A percentile compares a stretch with the other conserved stretches of the same genome.
Evolutionary conservation across 2,888 invertebrate genomes (phyloP).

Genomic region (Pristionchus mayeri): DNA sequence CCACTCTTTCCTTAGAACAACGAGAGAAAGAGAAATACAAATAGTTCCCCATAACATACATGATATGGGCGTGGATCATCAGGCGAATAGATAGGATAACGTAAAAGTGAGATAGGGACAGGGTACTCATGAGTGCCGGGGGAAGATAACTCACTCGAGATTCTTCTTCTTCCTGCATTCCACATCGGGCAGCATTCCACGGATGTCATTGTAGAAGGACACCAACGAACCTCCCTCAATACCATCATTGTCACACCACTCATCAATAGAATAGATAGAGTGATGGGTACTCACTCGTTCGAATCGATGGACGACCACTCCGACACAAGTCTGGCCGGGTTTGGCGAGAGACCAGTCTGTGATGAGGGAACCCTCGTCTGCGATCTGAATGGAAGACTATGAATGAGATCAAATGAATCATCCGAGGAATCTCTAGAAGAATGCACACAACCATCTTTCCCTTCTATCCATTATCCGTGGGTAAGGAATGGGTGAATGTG

Average conservation of each 20-base stretch:
- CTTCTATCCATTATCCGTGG: too few relatives aligned
- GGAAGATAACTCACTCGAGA: not conserved
- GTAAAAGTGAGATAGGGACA: not conserved
- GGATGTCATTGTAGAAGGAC: constrained; percentile 57
- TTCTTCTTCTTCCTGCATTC: constrained; percentile 46
- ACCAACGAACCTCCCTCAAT: constrained; percentile 56
- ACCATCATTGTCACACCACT: too few relatives aligned
- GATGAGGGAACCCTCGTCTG: constrained; percentile 16
- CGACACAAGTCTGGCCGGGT: constrained; percentile 15
- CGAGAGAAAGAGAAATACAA: too few relatives aligned
- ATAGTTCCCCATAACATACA: not conserved
- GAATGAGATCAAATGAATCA: not conserved
- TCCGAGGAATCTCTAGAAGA: too few relatives aligned
- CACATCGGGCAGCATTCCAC: constrained; percentile 43
- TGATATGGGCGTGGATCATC: not conserved
- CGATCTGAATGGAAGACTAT: not conserved
- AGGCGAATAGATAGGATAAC: not conserved
- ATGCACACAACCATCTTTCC: too few relatives aligned
- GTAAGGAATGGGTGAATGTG: not conserved
- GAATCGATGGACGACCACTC: constrained; percentile 29
- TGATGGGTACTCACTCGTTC: not conserved
- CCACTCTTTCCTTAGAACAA: constrained; percentile 8
- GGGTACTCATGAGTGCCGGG: not conserved
- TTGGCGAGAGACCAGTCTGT: not conserved
- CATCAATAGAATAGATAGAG: too few relatives aligned